Evolutionary conservation across 2,888 invertebrate genomes (phyloP), one percentile per base, ranked within the genome.

Genomic region (Ochropacha duplaris): DNA sequence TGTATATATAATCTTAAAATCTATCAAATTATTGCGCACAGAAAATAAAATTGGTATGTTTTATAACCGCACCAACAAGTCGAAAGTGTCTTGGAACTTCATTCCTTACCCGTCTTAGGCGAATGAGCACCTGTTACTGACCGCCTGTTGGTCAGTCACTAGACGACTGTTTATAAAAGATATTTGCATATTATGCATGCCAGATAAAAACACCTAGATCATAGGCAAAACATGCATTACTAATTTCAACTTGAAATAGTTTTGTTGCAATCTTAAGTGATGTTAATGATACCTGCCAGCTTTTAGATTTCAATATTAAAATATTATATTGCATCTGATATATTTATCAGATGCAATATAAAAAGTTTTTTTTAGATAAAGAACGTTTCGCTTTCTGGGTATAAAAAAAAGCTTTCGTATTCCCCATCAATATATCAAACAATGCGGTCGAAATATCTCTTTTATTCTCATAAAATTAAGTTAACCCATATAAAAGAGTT

Each of bases 401-500:
- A 55, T 24, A 74, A 78, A 76, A 69, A 76, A 74, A 57, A 57
- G 55, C 69, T 74, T 69, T 69, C 63, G 70, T 72, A 75, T 69
- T 64, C 69, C 31, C 66, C 72, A 84, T 83, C 85, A 77, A 85
- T 86, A 81, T 76, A 81, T 83, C 84, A 89, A 86, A 86, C 83
- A 83, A 82, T 72, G 59, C 64, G 61, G 64, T 74, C 62, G 73
- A 81, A 83, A 85, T 79, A 86, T 81, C 78, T 84, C 88, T 88
- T 90, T 91, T 90, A 89, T 92, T 82, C 84, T 81, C 71, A 64
- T 68, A 81, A 90, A 90, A 92, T 92, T 91, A 89, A 90, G 92
- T 92, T 92, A 92, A 77, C 86, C 86, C 79, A 83, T 74, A 90
- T 89, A 90, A 91, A 91, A 77, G 88, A 90, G 91, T 92, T 92